These are phyloP conservation scores for Ailuropoda melanoleuca DNA, from an alignment of 2,113 vertebrate genomes.

Conservation along the genomic window DNA sequence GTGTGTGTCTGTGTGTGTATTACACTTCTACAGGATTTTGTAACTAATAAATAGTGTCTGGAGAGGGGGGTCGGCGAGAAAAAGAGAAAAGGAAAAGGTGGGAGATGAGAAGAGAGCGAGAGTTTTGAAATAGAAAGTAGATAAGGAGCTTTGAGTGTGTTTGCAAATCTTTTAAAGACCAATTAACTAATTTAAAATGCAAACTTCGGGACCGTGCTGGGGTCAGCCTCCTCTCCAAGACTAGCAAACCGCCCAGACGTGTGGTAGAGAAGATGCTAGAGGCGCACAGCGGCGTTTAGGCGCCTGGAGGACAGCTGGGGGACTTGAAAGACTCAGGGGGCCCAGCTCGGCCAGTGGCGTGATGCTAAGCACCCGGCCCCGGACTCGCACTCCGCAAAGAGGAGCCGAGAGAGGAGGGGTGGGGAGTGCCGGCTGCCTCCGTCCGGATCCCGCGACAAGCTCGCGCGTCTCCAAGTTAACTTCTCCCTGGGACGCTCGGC, in stretches of 20 bases:
- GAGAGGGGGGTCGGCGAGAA: slow-evolving; percentile 47
- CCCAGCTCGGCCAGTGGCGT: not conserved
- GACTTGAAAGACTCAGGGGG: not conserved
- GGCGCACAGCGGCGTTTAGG: not conserved
- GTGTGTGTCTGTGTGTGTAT: slow-evolving; percentile 75
- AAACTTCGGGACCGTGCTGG: slow-evolving; percentile 77
- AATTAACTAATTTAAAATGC: slow-evolving; percentile 84
- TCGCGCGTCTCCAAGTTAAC: slow-evolving; percentile 34
- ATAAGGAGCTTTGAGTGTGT: slow-evolving; percentile 82
- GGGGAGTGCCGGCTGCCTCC: not conserved
- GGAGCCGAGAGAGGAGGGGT: not conserved
- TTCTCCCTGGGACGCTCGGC: not conserved
- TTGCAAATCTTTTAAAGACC: slow-evolving; percentile 85
- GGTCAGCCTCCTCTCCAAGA: slow-evolving; percentile 76
- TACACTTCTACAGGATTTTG: slow-evolving; percentile 83
- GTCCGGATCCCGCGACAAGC: not conserved
- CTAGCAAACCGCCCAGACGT: slow-evolving; percentile 59
- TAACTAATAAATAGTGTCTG: slow-evolving; percentile 82
- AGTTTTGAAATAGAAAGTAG: slow-evolving; percentile 64
- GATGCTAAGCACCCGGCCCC: not conserved
- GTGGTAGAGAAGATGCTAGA: slow-evolving; percentile 12
- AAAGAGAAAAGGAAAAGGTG: slow-evolving; percentile 28
- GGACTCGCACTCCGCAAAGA: not conserved
- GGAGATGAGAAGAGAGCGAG: not conserved
- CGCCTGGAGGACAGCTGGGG: not conserved